phyloP scores from a whole-genome alignment of 2,113 vertebrate species.

The Entomyzon cyanotis region DNA sequence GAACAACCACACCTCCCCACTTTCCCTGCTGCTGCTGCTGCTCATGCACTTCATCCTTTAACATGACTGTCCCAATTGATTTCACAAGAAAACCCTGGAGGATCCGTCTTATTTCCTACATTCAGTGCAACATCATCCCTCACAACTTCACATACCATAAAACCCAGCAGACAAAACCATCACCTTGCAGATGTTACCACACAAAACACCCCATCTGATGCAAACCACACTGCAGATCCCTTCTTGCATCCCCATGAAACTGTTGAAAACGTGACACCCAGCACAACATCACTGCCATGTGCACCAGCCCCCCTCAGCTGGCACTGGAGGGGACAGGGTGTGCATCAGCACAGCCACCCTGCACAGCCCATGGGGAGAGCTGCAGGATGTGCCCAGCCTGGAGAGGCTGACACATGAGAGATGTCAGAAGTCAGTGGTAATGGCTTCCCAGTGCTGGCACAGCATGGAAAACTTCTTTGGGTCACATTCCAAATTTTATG shows the following conservation, averaged over 20 bases:
- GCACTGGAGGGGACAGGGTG: not conserved
- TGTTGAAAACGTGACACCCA: not conserved
- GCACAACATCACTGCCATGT: not conserved
- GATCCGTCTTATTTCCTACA: not conserved
- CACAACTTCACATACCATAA: not conserved
- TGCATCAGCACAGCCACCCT: not conserved
- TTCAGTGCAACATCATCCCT: too few species aligned
- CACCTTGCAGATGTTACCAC: not conserved
- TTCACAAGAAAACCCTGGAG: not conserved
- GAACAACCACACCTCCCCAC: not conserved
- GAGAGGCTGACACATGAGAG: not conserved
- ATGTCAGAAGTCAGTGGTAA: not conserved
- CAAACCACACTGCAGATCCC: fast-evolving
- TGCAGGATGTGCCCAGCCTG: not conserved
- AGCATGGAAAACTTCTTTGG: not conserved
- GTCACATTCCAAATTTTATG: not conserved
- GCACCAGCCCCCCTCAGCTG: not conserved
- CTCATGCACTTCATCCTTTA: not conserved
- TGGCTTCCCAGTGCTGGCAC: not conserved
- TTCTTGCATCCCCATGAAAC: fast-evolving
- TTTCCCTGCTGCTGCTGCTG: not conserved
- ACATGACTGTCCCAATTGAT: fast-evolving
- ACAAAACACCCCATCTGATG: not conserved
- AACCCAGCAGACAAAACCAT: not conserved
- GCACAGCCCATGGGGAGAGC: not conserved